Evolutionary conservation across 2,888 invertebrate species (phyloP).

Genomic region (Esperia sulphurella): DNA sequence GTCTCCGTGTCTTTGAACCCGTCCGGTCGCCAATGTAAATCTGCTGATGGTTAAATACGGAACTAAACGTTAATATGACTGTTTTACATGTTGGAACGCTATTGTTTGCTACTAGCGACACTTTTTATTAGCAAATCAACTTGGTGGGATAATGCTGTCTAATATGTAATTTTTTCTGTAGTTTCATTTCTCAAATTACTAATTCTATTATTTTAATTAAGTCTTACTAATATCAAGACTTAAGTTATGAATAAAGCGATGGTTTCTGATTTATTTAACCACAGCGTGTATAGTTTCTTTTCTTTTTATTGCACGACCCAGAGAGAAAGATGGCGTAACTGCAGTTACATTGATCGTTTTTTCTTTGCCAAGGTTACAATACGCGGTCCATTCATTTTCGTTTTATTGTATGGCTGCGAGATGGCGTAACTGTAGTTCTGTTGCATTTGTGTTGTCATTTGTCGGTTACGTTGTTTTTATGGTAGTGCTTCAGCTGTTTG

Average conservation of each 20-base stretch:
- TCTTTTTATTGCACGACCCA: conserved; percentile 7
- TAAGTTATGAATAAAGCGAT: too few relatives aligned
- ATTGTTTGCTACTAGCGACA: neutral
- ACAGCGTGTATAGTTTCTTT: neutral
- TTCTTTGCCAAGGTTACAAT: conserved; percentile 47
- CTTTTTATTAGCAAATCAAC: too few relatives aligned
- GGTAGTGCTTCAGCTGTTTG: neutral
- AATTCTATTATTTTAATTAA: too few relatives aligned
- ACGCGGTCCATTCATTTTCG: conserved; percentile 17
- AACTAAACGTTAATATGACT: neutral
- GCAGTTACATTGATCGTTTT: conserved; percentile 6
- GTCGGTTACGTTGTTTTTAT: neutral
- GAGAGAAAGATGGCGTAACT: conserved; percentile 6
- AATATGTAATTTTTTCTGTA: too few relatives aligned
- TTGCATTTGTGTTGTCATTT: conserved; percentile 23
- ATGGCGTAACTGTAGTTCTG: conserved; percentile 42
- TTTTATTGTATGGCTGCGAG: conserved; percentile 40
- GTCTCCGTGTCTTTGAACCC: neutral
- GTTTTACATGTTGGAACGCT: neutral
- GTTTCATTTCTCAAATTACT: too few relatives aligned
- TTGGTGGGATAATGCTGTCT: too few relatives aligned
- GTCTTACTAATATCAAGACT: too few relatives aligned
- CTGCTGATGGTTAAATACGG: neutral
- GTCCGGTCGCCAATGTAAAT: neutral
- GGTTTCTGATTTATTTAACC: too few relatives aligned